Base-by-base conservation (phyloP, 2,888 invertebrate species). In the Meteorus cinctellus region DNA sequence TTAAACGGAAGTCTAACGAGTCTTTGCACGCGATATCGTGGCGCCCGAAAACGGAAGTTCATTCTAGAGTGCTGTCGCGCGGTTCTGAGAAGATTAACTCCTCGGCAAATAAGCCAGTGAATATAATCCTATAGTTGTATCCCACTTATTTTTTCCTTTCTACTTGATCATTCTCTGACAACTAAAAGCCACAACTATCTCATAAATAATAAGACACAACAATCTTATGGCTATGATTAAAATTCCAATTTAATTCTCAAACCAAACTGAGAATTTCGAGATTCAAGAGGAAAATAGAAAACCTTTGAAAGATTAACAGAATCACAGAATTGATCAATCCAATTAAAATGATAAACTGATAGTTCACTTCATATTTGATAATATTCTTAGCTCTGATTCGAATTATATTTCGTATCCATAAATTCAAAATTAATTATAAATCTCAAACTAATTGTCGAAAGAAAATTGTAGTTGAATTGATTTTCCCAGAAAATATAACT, bases 1-100 rank as follows among this genome's bases (percentile, higher is more conserved):
- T 72, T 76, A 67, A 72, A 72, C 75, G 75, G 75, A 76, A 76
- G 75, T 76, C 75, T 72, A 76, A 72, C 75, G 72, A 76, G 72
- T 67, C 36, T 72, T 12, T 66, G 75, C 75, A 76, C 75, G 75
- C 75, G 75, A 76, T 76, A 62, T 72, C 72, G 70, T 70, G 70
- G 59, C 70, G 41, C 70, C 70, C 70, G 41, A 70, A 70, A 70
- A 70, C 70, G 60, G 70, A 70, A 70, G 70, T 70, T 70, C 70
- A 70, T 70, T 41, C 60, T 70, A 24, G 29, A 60, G 60, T 27
- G 60, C 70, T 60, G 60, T 70, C 70, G 60, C 70, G 60, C 36
- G 70, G 70, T 70, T 70, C 59, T 60, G 41, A 70, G 70, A 60
- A 70, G 70, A 70, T 70, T 70, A 70, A 70, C 70, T 70, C 60